Base-by-base conservation (phyloP, 2,113 vertebrate species). In the Barnardius zonarius region DNA sequence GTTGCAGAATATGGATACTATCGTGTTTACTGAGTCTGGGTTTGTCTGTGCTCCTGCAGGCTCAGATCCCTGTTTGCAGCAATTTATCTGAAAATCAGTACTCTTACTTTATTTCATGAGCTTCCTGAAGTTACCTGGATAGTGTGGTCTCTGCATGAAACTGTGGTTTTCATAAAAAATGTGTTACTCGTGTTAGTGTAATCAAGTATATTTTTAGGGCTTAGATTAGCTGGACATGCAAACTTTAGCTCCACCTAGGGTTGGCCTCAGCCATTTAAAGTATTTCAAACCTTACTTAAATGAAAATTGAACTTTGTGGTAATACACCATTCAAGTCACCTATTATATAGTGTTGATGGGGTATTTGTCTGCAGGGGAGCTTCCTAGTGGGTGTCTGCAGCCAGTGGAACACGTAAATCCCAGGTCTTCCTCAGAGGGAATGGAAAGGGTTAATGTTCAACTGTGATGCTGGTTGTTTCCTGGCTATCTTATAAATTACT, bases 231-330 rank as follows among this genome's bases (percentile, higher is more conserved):
- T 80, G 41, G 41, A n/a, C 17, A 5, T 54, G 19, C 51, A 95
- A 91, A 63, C 70, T 96, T 87, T 44, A 83, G 91, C 93, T 87
- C 84, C 81, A 86, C 44, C 66, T 96, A 69, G 78, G 44, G 78
- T 87, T 83, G 90, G 11, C 28, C 28, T 70, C 49, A 59, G n/a
- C 67, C 16, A 30, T 57, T 74, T 74, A 49, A 77, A 57, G 19
- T 83, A 49, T 77, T 73, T 85, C 17, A 91, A 43, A 39, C 9
- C 24, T 61, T 90, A 13, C 13, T 28, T 62, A 62, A 79, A 88
- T 43, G 19, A 24, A 85, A 83, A 49, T 27, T 24, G 20, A 63
- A 48, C 17, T 79, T 83, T 35, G 31, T 87, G 19, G 31, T 61
- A 51, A 49, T 59, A 23, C 4, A 27, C 5, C 19, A 8, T 41